Base-by-base conservation (phyloP, 2,888 invertebrate genomes). In the Volucella inanis region DNA sequence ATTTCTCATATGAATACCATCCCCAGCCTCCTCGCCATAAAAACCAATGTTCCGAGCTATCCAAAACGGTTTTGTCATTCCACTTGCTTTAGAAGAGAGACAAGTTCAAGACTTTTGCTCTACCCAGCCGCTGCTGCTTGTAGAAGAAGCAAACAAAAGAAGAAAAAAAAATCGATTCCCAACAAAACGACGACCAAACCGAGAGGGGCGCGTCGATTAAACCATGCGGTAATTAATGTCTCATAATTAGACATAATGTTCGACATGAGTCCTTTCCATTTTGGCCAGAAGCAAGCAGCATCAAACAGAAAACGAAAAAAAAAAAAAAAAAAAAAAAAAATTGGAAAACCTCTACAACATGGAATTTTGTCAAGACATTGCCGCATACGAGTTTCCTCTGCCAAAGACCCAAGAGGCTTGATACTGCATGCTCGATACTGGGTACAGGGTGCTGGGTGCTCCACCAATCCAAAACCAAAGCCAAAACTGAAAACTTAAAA, bases 221-320 rank as follows among this genome's bases (percentile, higher is more conserved):
- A 85, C 81, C 76, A 71, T 54, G 64, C 75, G 57, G 85, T 85
- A 85, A 85, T 85, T 85, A 85, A 85, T 85, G 85, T 85, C 85
- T 85, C 85, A 85, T 85, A 85, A 85, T 85, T 85, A 85, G 85
- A 85, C 85, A 85, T 85, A 85, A 85, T 85, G 85, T 85, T 85
- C 85, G 72, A 85, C 85, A 85, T 85, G 85, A 81, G 76, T 85
- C 85, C 81, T 85, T 81, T 85, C 85, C 81, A 77, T 85, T 85
- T 85, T 80, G 81, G 85, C 76, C 80, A 81, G 67, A 81, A 81
- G 85, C 61, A 72, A 57, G 49, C 18, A 59, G 62, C 76, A 81
- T 80, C 61, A 72, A 57, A 45, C 18, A 50, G 65, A 10, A n/a
- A 41, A 11, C 41, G 45, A 18, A 59, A 31, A 8, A 59, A 14